Conservation (phyloP, 2,797 vertebrate genomes). For the Hoplostethus atlanticus region DNA sequence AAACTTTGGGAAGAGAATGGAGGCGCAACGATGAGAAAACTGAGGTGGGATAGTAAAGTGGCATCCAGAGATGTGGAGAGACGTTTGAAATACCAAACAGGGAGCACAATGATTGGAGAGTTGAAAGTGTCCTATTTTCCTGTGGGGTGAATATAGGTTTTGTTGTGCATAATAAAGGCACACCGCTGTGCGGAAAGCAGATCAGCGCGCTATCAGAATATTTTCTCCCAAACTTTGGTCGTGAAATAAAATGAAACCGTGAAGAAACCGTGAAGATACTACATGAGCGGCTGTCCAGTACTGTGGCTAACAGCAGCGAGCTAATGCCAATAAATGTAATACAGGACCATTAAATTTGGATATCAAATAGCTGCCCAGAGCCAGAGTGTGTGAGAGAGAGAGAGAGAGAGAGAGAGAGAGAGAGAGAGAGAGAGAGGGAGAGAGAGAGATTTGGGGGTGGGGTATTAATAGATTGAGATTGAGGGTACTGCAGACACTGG, state of each 20-base stretch:
- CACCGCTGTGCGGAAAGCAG: slow-evolving; percentile 29
- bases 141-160: slow-evolving; percentile 8
- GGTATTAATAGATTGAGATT: slow-evolving; percentile 68
- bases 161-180: slow-evolving; percentile 29
- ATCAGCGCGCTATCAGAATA: slow-evolving; percentile 14
- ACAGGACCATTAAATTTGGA: slow-evolving; percentile 64
- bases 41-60: neutral
- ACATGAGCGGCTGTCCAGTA: slow-evolving; percentile 15
- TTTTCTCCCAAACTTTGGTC: slow-evolving; percentile 18
- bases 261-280: slow-evolving; percentile 4
- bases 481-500: slow-evolving; percentile 62
- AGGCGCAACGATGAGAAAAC: slow-evolving; percentile 7
- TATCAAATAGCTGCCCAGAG: slow-evolving; percentile 72
- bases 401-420: too few species aligned
- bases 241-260: slow-evolving; percentile 32
- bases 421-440: too few species aligned
- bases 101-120: slow-evolving; percentile 13
- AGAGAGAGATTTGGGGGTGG: slow-evolving; percentile 25
- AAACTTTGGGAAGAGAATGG: slow-evolving; percentile 18
- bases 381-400: slow-evolving; percentile 25
- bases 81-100: slow-evolving; percentile 39
- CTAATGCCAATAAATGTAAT: slow-evolving; percentile 73
- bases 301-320: slow-evolving; percentile 40
- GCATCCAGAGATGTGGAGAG: slow-evolving; percentile 10
- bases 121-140: slow-evolving; percentile 28